A percentile compares a stretch with the other conserved stretches of the same genome.
Evolutionary conservation across 2,797 vertebrate genomes (phyloP).

Genomic region (Odontamblyopus lacepedii): DNA sequence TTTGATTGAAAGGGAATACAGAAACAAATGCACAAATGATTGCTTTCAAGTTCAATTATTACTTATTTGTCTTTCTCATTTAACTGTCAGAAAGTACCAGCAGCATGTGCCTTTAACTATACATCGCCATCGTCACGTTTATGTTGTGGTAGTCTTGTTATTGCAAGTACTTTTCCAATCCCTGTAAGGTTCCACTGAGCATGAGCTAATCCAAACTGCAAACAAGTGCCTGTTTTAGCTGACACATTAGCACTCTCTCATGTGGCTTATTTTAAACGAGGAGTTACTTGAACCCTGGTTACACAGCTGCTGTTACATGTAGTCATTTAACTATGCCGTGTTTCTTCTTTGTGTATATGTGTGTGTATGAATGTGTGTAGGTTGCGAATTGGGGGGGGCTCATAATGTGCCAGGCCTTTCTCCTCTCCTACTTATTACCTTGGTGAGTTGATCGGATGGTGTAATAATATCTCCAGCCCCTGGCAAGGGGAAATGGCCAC

Average conservation of each 20-base stretch:
- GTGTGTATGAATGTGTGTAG: conserved; percentile 1
- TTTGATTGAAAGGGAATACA: background rate
- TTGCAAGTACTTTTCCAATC: background rate
- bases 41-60: background rate
- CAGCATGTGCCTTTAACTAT: background rate
- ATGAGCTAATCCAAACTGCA: conserved; percentile 37
- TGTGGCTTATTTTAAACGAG: conserved; percentile 39
- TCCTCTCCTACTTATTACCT: conserved; percentile 60
- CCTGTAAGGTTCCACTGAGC: conserved; percentile 32
- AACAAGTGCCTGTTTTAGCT: conserved; percentile 38
- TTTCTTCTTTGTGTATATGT: conserved; percentile 9
- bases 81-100: no score
- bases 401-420: conserved; percentile 40
- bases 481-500: conserved; percentile 74
- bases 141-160: background rate
- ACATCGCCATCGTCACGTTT: background rate
- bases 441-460: conserved; percentile 65
- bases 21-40: background rate
- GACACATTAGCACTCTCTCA: conserved; percentile 61
- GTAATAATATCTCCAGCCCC: conserved; percentile 75
- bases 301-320: conserved; percentile 23
- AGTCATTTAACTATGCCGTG: conserved; percentile 19
- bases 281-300: conserved; percentile 33
- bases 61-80: no score
- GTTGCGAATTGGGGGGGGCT: conserved; percentile 2